Evolutionary conservation across 2,888 invertebrate species (phyloP), one percentile per base, ranked within the genome.

Genomic region (Papilio gigon): DNA sequence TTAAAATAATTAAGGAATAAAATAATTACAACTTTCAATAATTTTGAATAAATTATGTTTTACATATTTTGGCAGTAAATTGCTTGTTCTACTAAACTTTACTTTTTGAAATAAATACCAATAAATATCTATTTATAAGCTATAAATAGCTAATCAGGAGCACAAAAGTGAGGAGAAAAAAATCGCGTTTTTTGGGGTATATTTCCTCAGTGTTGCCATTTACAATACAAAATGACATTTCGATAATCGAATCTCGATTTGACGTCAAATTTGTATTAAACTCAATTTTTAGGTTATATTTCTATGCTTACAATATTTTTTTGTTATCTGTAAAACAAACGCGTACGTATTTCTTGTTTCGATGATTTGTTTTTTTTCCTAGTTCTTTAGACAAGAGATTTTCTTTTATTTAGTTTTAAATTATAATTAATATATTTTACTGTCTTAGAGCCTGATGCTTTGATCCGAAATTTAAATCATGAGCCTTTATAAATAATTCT

Each of bases 41-140:
- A 2, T 47, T 22, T 11, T 4, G 4, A 47, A 0, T 11, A 22
- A 22, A 47, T 42, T 11, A 47, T 47, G 47, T 12, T 17, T n/a
- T 25, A 44, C 35, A 59, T 11, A 17, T 47, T 35, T 60, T 66
- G 66, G 59, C 66, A 66, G 59, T 66, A 59, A 66, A n/a, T 47
- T 25, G 20, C 35, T 63, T 35, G n/a, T 17, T 30, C 40, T 17
- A 5, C 20, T 50, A 11, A 25, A 27, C 5, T 33, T 33, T 58
- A 33, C 20, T 20, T 59, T 37, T 65, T 58, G 42, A 17, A n/a
- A 56, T 25, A 35, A 17, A 42, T 33, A 50, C 14, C 14, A 22
- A 11, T 0, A 20, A 33, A 22, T 35, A 33, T 22, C 33, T 53
- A 37, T 9, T 35, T 8, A 17, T 33, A 30, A 30, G n/a, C n/a